Evolutionary conservation across 2,888 invertebrate genomes (phyloP).

Genomic region (Torymus tubicola): DNA sequence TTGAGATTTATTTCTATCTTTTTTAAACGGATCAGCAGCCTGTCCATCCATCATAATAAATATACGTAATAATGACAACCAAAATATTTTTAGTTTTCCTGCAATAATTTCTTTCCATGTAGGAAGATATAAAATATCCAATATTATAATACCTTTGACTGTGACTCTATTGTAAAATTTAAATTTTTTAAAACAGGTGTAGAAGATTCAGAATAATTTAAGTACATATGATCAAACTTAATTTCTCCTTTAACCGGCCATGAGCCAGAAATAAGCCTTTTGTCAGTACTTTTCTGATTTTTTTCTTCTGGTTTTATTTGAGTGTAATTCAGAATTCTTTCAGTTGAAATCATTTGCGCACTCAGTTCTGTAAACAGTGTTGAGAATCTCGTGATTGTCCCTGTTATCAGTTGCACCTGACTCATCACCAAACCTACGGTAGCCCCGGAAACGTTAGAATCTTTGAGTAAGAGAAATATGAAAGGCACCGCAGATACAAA

Average conservation of each 20-base stretch:
- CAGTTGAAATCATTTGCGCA: slow-evolving; percentile 82
- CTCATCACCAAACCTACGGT: slow-evolving; percentile 78
- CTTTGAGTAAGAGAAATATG: slow-evolving; percentile 79
- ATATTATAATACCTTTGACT: slow-evolving; percentile 78
- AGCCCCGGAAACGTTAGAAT: slow-evolving; percentile 76
- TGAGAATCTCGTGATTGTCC: slow-evolving; percentile 84
- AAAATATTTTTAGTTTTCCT: no score
- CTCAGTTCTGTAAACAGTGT: slow-evolving; percentile 78
- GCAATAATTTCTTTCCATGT: no score
- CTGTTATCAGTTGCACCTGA: slow-evolving; percentile 77
- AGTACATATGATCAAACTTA: slow-evolving; percentile 77
- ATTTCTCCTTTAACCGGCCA: slow-evolving; percentile 80
- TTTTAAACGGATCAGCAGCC: no score
- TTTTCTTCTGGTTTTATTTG: slow-evolving; percentile 83
- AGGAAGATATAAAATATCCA: no score
- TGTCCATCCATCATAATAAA: no score
- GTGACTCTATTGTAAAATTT: slow-evolving; percentile 77
- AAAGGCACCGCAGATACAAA: slow-evolving; percentile 79
- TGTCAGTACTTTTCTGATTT: slow-evolving; percentile 79
- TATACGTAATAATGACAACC: no score
- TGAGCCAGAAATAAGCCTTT: slow-evolving; percentile 77
- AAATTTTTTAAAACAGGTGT: slow-evolving; percentile 78
- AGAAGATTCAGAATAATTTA: slow-evolving; percentile 77
- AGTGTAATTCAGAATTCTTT: slow-evolving; percentile 84
- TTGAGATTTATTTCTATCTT: no score